Conservation (phyloP, 2,113 vertebrate genomes). For the Ochotona curzoniae region DNA sequence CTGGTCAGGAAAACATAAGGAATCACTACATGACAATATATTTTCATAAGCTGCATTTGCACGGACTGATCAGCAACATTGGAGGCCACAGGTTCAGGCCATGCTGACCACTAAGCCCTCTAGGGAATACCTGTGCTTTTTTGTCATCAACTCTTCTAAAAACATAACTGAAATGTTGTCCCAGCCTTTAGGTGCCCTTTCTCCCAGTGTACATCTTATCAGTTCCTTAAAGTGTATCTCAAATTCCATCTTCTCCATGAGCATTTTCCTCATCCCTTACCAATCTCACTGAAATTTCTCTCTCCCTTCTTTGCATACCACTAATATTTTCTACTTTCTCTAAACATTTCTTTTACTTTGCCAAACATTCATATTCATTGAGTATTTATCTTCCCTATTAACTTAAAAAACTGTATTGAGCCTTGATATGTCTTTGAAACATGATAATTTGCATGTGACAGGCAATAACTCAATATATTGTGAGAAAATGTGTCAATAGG, state of each 20-base stretch:
- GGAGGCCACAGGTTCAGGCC: not conserved
- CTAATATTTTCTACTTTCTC: not conserved
- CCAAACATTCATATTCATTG: not conserved
- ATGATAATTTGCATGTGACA: conserved; percentile 8
- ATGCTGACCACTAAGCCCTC: not conserved
- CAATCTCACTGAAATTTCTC: conserved; percentile 3
- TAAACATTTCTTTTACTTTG: conserved; percentile 19
- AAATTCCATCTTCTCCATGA: not conserved
- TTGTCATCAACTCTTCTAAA: not conserved
- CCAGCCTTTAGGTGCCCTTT: not conserved
- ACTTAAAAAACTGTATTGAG: conserved; percentile 24
- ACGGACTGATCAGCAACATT: not conserved
- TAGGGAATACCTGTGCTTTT: not conserved
- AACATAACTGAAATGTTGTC: not conserved
- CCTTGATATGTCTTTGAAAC: not conserved
- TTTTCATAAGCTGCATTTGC: not conserved
- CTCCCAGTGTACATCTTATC: not conserved
- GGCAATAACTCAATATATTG: conserved; percentile 10
- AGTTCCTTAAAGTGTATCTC: not conserved
- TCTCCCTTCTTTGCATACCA: conserved; percentile 6
- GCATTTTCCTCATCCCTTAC: not conserved
- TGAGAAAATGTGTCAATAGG: not conserved
- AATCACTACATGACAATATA: not conserved
- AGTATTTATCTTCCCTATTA: conserved; percentile 30
- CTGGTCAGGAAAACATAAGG: conserved; percentile 14